phyloP scores from a whole-genome alignment of 1,140 invertebrate species.

The Phortica variegata region DNA sequence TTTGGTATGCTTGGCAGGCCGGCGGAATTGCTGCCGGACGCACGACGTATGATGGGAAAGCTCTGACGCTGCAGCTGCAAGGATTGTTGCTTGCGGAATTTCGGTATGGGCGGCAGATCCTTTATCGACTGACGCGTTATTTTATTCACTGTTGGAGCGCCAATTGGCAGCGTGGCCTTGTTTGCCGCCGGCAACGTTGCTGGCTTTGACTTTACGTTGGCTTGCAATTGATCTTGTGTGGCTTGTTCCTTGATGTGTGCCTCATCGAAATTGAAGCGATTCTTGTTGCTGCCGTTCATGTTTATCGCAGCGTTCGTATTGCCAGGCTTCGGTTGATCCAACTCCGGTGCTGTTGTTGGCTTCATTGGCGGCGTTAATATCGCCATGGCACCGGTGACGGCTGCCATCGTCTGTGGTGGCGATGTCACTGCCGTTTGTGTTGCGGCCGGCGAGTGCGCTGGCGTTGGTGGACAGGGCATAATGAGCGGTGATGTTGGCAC shows the following conservation, averaged over 20 bases:
- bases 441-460: slow-evolving; percentile 54
- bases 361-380: slow-evolving; percentile 40
- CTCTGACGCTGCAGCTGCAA: slow-evolving; percentile 53
- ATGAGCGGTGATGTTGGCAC: slow-evolving; percentile 71
- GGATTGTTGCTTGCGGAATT: slow-evolving; percentile 62
- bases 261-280: slow-evolving; percentile 46
- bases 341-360: slow-evolving; percentile 3
- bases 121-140: slow-evolving; percentile 64
- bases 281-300: background rate
- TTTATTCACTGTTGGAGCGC: slow-evolving; percentile 15
- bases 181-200: slow-evolving; percentile 7
- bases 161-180: background rate
- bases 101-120: slow-evolving; percentile 63
- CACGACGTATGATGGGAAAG: slow-evolving; percentile 66
- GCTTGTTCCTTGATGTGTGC: slow-evolving; percentile 47
- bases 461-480: slow-evolving; percentile 58
- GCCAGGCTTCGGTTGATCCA: too few species aligned
- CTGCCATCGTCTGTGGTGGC: slow-evolving; percentile 37
- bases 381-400: slow-evolving; percentile 46
- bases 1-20: slow-evolving; percentile 62
- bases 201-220: background rate
- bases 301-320: too few species aligned
- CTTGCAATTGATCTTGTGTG: slow-evolving; percentile 3
- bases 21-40: slow-evolving; percentile 56
- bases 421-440: slow-evolving; percentile 36